Conservation (phyloP, 2,888 invertebrate species). For the Desoria tigrina region DNA sequence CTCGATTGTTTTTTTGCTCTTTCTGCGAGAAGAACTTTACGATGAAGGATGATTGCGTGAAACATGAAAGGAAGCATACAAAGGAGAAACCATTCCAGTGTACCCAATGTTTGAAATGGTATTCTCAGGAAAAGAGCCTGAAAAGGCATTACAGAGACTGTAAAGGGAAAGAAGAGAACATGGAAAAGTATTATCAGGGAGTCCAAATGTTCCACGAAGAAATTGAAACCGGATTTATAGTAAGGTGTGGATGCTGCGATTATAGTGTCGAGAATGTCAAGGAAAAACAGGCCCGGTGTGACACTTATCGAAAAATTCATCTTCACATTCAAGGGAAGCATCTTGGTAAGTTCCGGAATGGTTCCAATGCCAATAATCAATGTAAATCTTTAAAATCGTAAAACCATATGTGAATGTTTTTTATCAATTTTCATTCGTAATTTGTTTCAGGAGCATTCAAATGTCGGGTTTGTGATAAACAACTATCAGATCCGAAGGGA, state of each 20-base stretch:
- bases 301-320: conserved; percentile 1
- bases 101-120: conserved; percentile 19
- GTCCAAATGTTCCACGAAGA: conserved; percentile 3
- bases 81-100: conserved; percentile 30
- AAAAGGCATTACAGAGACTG: not conserved
- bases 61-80: conserved; percentile 25
- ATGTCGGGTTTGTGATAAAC: not conserved
- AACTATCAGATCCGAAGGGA: not conserved
- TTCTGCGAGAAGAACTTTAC: conserved; percentile 19
- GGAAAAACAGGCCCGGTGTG: not conserved
- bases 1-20: not conserved
- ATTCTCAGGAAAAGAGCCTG: not conserved
- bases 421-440: no score
- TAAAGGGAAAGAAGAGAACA: not conserved
- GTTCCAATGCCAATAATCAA: no score
- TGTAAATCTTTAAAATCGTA: no score
- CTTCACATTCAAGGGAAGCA: not conserved
- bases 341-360: not conserved
- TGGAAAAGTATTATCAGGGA: not conserved
- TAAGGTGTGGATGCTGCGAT: not conserved
- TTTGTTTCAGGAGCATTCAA: not conserved
- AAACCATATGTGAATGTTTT: no score
- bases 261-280: not conserved
- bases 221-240: conserved; percentile 4
- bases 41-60: not conserved